Evolutionary conservation across 2,113 vertebrate species (phyloP), one percentile per base, ranked within the genome.

Genomic region (Xiphophorus maculatus): DNA sequence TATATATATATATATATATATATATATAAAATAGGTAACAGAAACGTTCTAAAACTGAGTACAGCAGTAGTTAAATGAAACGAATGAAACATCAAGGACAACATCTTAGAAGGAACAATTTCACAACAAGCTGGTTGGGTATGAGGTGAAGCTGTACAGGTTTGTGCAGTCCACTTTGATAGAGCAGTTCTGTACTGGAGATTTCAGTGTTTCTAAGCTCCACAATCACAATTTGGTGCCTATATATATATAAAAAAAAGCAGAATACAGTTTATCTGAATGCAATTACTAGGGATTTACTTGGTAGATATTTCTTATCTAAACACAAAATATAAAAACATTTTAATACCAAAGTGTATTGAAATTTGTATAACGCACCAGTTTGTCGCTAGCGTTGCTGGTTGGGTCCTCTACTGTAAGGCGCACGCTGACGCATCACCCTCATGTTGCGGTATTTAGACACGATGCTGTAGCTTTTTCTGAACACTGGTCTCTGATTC

Each of bases 381-480:
- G 11, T 13, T 44, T 5, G 22, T 91, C 86, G 93, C 92, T 93
- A 94, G 71, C 93, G 91, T 8, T 92, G 92, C 17, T 94, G 90
- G 77, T 84, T 89, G 35, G 91, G 82, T 48, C 86, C 93, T 81
- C 83, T 35, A 85, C 63, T 88, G 86, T 80, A 91, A 0, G 93
- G 92, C 0, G 68, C 80, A 0, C 91, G 92, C 76, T 94, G 91
- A 11, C 93, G 92, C 88, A 93, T 80, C 9, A 91, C 91, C 86
- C 94, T 93, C 88, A 95, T 85, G 89, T 90, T 94, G 74, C 93
- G 93, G 81, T 95, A 95, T 73, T 95, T 95, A 14, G 92, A 93
- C 91, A 93, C 88, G 42, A 95, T 95, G 35, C 76, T 94, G 66
- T 93, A 79, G 82, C 93, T 94, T 87, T 94, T 95, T 62, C 89